These are phyloP conservation scores for Phrynocephalus vlangalii DNA, from an alignment of 2,797 vertebrate species.

Conservation along the genomic window DNA sequence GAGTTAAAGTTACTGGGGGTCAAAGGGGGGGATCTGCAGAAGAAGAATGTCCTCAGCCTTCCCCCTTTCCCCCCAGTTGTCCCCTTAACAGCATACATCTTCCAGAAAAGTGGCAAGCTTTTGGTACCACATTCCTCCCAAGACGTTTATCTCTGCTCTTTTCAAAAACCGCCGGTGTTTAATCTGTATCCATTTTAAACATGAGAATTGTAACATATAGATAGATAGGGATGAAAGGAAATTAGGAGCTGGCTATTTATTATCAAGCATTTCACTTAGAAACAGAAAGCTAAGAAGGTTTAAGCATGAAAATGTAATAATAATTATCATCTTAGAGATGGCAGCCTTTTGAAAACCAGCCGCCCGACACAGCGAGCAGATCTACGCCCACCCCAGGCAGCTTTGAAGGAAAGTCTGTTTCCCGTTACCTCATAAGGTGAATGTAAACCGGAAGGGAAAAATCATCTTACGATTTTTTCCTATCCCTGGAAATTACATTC, in stretches of 20 bases:
- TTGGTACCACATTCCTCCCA: neutral
- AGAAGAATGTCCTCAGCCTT: slow-evolving; percentile 43
- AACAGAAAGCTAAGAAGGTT: neutral
- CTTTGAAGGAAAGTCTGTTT: no score
- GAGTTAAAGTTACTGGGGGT: slow-evolving; percentile 38
- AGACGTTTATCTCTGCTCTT: neutral
- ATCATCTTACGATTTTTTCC: no score
- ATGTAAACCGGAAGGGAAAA: no score
- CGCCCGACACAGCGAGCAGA: no score
- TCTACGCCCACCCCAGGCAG: no score
- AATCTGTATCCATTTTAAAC: neutral
- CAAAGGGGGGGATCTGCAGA: slow-evolving; percentile 26
- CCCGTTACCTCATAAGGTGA: no score
- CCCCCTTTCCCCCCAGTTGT: neutral
- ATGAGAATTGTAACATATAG: slow-evolving; percentile 23
- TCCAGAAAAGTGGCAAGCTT: neutral
- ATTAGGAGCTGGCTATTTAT: neutral
- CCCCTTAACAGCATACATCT: slow-evolving; percentile 16
- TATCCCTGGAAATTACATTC: no score
- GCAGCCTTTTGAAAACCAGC: no score
- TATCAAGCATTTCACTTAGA: slow-evolving; percentile 9
- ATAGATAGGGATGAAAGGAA: neutral
- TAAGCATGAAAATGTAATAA: neutral
- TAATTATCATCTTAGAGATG: no score
- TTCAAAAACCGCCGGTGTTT: neutral